Conservation (phyloP, 2,888 invertebrate species). For the Ischnura elegans region DNA sequence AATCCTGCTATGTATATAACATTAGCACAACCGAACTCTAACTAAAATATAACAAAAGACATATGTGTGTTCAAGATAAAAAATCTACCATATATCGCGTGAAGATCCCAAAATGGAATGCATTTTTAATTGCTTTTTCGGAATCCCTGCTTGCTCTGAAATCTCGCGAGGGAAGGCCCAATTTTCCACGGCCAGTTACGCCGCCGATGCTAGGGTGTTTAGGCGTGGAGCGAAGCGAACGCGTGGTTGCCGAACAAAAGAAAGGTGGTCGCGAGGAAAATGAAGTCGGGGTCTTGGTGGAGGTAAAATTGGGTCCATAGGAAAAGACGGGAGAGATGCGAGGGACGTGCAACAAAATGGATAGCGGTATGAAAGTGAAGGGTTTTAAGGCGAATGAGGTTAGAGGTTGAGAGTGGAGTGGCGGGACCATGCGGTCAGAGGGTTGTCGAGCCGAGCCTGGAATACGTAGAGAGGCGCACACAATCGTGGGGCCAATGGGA, state of each 20-base stretch:
- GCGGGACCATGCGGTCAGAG: neutral
- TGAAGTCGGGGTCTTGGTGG: neutral
- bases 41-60: too few species aligned
- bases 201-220: neutral
- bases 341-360: constrained; percentile 11
- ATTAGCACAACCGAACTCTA: too few species aligned
- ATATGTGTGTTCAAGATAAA: too few species aligned
- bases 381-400: neutral
- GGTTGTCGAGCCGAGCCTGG: neutral
- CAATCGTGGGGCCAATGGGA: neutral
- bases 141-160: too few species aligned
- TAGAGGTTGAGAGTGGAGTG: neutral
- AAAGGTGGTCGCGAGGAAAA: neutral
- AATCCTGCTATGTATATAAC: too few species aligned
- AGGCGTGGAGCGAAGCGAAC: neutral
- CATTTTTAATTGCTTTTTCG: too few species aligned
- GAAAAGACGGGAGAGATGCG: neutral
- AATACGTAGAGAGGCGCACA: neutral
- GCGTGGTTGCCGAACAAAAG: too few species aligned
- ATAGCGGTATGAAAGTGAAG: neutral
- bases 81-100: too few species aligned
- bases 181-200: too few species aligned
- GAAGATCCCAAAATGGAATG: too few species aligned
- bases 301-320: too few species aligned
- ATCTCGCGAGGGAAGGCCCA: too few species aligned